Percentiles rank a stretch among this genome's conserved stretches.
Evolutionary conservation across 2,888 invertebrate genomes (phyloP).

Genomic region (Mythimna ferrago): DNA sequence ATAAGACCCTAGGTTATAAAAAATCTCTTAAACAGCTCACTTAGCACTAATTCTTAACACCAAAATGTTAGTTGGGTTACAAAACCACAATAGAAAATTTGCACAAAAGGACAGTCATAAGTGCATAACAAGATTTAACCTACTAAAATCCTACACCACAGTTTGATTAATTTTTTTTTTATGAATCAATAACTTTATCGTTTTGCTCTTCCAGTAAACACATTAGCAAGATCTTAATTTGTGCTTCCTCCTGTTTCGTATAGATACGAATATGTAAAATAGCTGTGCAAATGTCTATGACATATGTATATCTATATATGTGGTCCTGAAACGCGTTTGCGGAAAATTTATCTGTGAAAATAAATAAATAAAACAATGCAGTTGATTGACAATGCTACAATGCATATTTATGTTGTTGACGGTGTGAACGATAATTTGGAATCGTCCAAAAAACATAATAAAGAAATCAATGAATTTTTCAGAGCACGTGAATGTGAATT

Average conservation of each 20-base stretch:
- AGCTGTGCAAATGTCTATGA: background rate
- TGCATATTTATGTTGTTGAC: constrained; percentile 37
- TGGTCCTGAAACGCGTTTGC: background rate
- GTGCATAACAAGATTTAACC: no score
- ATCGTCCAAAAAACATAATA: constrained; percentile 5
- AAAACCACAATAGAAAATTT: no score
- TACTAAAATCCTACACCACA: no score
- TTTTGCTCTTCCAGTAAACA: background rate
- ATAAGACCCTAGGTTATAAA: no score
- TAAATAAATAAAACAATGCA: constrained; percentile 38
- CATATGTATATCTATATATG: background rate
- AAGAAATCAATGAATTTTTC: constrained; percentile 22
- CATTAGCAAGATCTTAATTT: background rate
- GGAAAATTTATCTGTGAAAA: background rate
- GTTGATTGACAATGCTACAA: constrained; percentile 38
- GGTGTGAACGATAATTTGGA: constrained; percentile 23
- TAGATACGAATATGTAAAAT: background rate
- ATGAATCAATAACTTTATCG: background rate
- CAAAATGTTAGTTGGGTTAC: no score
- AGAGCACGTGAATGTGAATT: constrained; percentile 1
- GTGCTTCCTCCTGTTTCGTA: background rate
- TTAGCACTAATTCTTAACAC: no score
- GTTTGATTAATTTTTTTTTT: background rate
- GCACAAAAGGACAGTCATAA: no score
- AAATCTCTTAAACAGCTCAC: no score